Evolutionary conservation across 1,140 invertebrate species (phyloP), one percentile per base, ranked within the genome.

Genomic region (Zeugodacus cucurbitae): DNA sequence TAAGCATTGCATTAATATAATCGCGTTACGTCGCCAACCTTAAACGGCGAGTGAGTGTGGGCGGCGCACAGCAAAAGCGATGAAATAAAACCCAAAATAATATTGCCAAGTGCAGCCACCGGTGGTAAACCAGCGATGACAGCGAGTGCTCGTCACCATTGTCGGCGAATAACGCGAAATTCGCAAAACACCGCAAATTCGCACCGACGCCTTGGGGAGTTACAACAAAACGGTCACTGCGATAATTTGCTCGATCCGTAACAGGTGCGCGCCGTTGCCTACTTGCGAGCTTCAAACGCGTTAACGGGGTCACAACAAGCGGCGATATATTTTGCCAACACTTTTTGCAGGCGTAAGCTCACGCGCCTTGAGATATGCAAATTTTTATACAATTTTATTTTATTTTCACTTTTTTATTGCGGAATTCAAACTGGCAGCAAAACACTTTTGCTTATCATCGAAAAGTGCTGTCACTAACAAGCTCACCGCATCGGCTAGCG

Each of bases 1-100:
- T 82, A 48, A 26, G 34, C 74, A 82, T 74, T 74, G 32, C 34
- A n/a, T 29, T 26, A 82, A 82, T 82, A 48, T 82, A 78, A 78
- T 78, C 17, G 70, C 41, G 4, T 44, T 26, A 44, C 37, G 64
- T 34, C 64, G 64, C 29, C 64, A 17, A 70, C 32, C 32, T 70
- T 29, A 41, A 74, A 37, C 20, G 32, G 5, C 41, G 48, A 82
- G 14, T 22, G n/a, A 41, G 8, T 17, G 64, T 70, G 32, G 22
- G 37, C n/a, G 22, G 37, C n/a, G 22, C n/a, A 48, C 2, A 29
- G 26, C n/a, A 82, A 48, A 41, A n/a, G 32, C 32, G n/a, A 74
- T 32, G 6, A 32, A 74, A 22, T 8, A 74, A 74, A 74, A n/a
- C 29, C 26, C 20, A 54, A 54, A 54, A 54, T 54, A 54, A 17